Evolutionary conservation across 2,113 vertebrate species (phyloP), one percentile per base, ranked within the genome.

Genomic region (Oenanthe oenanthe): DNA sequence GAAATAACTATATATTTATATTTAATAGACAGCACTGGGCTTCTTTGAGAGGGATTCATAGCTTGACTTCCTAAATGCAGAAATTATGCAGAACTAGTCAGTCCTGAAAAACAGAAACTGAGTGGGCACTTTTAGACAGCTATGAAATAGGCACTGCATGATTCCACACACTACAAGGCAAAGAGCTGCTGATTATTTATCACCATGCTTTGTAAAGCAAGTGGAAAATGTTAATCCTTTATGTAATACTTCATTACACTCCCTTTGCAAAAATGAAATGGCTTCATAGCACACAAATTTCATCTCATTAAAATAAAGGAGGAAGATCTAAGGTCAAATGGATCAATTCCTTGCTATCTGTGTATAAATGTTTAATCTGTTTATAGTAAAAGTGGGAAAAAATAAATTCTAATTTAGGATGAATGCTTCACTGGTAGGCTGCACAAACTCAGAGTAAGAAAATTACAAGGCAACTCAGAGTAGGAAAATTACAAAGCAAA

Each of bases 301-400:
- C 22, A 51, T 12, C 12, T 34, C 13, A 36, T 65, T 22, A 32
- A 75, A 66, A 71, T 58, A 68, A 74, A 57, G 13, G 15, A 51
- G 4, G 3, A 60, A 50, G 3, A 51, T n/a, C 13, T 66, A 65
- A 76, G 24, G 80, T 80, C 12, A 25, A 76, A 83, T 16, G 8
- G 8, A 80, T 50, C 5, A 29, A 65, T 70, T 80, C 17, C 45
- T 94, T 17, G 4, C 32, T 62, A 24, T 73, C 43, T 80, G 6
- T 71, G 22, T 70, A 73, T 77, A 87, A 94, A 84, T 93, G 47
- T 84, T 89, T 93, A 53, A 93, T 70, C 18, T 87, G 68, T 73
- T 94, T 84, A 31, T 45, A 70, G n/a, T 11, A 61, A 72, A 77
- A 75, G 10, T 8, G 19, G 14, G 9, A 1, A n/a, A 61, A 36